A percentile compares a stretch with the other conserved stretches of the same genome.
Evolutionary conservation across 2,888 invertebrate species (phyloP).

Genomic region (Piscicola geometra): DNA sequence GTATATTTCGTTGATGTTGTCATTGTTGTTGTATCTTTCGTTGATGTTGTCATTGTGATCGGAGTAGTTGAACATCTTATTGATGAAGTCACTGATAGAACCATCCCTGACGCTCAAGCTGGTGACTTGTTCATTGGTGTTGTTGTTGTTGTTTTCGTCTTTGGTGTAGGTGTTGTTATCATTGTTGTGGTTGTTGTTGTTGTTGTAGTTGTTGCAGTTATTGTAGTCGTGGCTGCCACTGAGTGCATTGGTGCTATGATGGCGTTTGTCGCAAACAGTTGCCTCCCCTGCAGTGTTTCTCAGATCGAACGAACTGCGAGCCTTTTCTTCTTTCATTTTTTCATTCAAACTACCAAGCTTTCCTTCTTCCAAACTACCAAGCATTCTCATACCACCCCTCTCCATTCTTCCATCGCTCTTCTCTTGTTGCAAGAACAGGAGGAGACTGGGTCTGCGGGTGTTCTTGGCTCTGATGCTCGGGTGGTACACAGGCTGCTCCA

Average conservation of each 20-base stretch:
- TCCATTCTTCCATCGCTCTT: background rate
- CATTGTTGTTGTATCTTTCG: background rate
- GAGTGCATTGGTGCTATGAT: background rate
- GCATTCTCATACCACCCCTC: background rate
- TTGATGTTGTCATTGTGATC: background rate
- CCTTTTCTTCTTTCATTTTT: background rate
- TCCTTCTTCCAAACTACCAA: background rate
- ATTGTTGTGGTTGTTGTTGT: background rate
- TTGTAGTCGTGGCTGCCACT: background rate
- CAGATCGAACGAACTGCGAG: too few relatives aligned
- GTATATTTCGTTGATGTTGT: background rate
- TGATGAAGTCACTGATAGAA: background rate
- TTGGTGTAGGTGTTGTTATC: background rate
- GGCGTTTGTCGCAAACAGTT: background rate
- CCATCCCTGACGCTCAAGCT: background rate
- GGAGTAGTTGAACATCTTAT: background rate
- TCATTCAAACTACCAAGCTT: background rate
- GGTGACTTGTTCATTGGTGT: background rate
- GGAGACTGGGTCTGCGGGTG: conserved; percentile 20
- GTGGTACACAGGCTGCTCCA: conserved; percentile 22
- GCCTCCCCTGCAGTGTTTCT: background rate
- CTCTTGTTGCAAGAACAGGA: conserved; percentile 10
- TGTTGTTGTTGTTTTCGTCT: background rate
- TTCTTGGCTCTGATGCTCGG: conserved; percentile 15
- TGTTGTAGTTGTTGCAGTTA: background rate